Evolutionary conservation across 2,113 vertebrate genomes (phyloP).

Genomic region (Pelecanoides urinatrix): DNA sequence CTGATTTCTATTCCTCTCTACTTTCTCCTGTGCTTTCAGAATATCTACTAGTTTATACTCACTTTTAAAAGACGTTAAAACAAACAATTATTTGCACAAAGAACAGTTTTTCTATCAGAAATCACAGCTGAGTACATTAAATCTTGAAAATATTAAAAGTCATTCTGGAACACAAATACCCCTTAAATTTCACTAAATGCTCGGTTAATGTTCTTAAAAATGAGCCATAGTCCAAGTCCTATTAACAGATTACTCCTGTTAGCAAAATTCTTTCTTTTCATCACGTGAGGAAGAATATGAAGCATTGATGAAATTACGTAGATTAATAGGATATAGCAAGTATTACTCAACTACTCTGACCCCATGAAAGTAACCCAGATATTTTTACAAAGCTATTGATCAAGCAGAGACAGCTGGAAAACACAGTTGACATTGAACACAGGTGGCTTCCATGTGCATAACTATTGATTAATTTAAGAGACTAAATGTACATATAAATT

Average conservation of each 20-base stretch:
- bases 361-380: not conserved
- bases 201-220: not conserved
- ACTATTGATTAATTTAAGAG: not conserved
- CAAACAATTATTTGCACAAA: not conserved
- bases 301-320: not conserved
- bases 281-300: not conserved
- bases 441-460: not conserved
- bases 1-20: not conserved
- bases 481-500: not conserved
- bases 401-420: not conserved
- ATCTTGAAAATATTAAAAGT: not conserved
- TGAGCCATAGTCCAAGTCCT: not conserved
- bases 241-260: not conserved
- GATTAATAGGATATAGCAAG: constrained; percentile 19
- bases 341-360: constrained; percentile 1
- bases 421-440: not conserved
- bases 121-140: not conserved
- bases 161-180: not conserved
- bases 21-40: not conserved
- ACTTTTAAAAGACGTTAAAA: not conserved
- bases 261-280: constrained; percentile 1
- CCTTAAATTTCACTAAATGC: not conserved
- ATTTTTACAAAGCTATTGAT: not conserved
- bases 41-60: not conserved
- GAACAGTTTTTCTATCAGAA: not conserved